Percentiles rank a stretch among this genome's conserved stretches.
phyloP scores from a whole-genome alignment of 2,888 invertebrate species.

The Listrodromus nycthemerus region DNA sequence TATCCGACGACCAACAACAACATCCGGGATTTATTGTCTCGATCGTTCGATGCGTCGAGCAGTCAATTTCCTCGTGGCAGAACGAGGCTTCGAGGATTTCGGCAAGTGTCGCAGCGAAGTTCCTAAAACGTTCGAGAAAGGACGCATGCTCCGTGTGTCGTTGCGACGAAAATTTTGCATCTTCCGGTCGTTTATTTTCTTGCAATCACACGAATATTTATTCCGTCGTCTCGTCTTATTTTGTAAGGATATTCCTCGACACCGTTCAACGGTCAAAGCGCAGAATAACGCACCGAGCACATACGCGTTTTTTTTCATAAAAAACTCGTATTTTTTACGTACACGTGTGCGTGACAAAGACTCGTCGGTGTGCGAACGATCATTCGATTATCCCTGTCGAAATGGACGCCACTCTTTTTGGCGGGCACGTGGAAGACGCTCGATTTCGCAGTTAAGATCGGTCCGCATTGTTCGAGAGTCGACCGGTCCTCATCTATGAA shows the following conservation, averaged over 20 bases:
- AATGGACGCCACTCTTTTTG: conserved; percentile 81
- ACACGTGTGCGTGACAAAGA: conserved; percentile 53
- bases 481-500: conserved; percentile 71
- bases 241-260: neutral
- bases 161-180: conserved; percentile 31
- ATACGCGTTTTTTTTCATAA: neutral
- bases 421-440: conserved; percentile 81
- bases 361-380: conserved; percentile 39
- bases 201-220: neutral
- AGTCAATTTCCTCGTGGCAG: neutral
- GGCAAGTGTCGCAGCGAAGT: conserved; percentile 6
- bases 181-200: conserved; percentile 3
- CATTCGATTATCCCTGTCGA: conserved; percentile 66
- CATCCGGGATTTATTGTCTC: conserved; percentile 1
- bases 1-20: neutral
- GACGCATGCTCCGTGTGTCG: conserved; percentile 46
- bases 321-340: neutral
- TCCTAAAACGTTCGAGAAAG: neutral
- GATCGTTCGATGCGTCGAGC: neutral
- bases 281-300: neutral
- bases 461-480: conserved; percentile 20
- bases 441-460: conserved; percentile 41
- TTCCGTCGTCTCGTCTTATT: neutral
- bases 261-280: neutral
- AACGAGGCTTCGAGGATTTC: neutral